These are phyloP conservation scores for Malurus alboscapulatus DNA, from an alignment of 2,113 vertebrate genomes.

Conservation along the genomic window DNA sequence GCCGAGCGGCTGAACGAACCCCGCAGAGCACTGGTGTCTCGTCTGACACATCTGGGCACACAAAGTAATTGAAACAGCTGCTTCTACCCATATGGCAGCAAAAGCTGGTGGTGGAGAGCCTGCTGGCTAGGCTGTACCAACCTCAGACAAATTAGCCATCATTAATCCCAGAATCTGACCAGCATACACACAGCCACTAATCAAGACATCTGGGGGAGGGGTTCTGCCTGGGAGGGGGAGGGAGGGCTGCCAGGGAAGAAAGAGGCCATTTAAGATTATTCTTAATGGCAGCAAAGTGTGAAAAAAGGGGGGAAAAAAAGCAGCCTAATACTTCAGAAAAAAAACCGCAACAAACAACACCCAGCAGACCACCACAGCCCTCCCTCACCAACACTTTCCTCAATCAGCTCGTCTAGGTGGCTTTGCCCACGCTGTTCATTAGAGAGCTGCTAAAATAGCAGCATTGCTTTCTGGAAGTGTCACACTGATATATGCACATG, in stretches of 20 bases:
- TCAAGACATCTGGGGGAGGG: conserved; percentile 92
- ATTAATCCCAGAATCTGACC: conserved; percentile 99
- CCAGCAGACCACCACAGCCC: not conserved
- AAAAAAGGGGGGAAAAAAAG: not conserved
- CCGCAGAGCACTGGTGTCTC: conserved; percentile 92
- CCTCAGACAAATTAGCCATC: conserved; percentile 99
- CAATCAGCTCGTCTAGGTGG: conserved; percentile 12
- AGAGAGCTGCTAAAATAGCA: conserved; percentile 63
- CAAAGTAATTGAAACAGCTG: conserved; percentile 99
- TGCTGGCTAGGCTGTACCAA: conserved; percentile 87
- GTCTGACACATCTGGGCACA: conserved; percentile 99
- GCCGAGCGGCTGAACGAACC: conserved; percentile 90
- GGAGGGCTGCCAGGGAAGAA: not conserved
- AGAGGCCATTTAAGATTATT: conserved; percentile 54
- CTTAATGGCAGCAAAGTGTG: conserved; percentile 36
- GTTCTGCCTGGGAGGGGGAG: not conserved
- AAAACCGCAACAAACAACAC: not conserved
- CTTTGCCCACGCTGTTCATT: conserved; percentile 32
- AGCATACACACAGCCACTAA: conserved; percentile 91
- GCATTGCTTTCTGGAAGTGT: conserved; percentile 8
- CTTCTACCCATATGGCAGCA: conserved; percentile 97
- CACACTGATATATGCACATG: conserved; percentile 43
- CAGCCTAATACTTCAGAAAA: not conserved
- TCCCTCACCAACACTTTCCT: not conserved
- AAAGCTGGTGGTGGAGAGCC: conserved; percentile 86